Conservation (phyloP, 2,797 vertebrate genomes). For the Carapus acus region DNA sequence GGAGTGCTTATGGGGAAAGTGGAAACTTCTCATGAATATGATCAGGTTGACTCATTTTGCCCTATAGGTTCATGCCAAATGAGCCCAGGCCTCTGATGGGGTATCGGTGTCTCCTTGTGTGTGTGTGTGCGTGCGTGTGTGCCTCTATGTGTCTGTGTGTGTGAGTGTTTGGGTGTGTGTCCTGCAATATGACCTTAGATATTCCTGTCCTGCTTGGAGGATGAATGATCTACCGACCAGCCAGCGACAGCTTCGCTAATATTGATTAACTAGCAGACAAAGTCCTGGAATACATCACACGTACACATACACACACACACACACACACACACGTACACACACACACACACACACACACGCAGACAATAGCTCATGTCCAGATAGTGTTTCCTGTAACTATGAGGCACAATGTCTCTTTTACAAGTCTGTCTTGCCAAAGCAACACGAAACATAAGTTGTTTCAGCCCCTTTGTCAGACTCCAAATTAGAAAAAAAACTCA, state of each 20-base stretch:
- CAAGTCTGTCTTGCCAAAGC: constrained; percentile 28
- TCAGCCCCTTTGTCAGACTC: no score
- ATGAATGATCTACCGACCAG: constrained; percentile 51
- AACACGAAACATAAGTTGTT: constrained; percentile 1
- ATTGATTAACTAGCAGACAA: constrained; percentile 54
- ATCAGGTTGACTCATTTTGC: background rate
- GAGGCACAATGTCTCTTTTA: constrained; percentile 17
- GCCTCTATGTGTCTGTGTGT: constrained; percentile 11
- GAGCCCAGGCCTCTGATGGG: constrained; percentile 8
- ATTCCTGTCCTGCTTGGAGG: constrained; percentile 46
- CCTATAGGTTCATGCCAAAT: background rate
- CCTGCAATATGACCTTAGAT: constrained; percentile 28
- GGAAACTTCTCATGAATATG: background rate
- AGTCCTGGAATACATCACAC: constrained; percentile 40
- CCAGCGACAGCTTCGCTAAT: constrained; percentile 52
- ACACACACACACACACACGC: constrained; percentile 13
- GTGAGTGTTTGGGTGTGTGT: constrained; percentile 16
- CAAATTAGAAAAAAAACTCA: no score
- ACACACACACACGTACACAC: constrained; percentile 7
- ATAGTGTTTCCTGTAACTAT: constrained; percentile 4
- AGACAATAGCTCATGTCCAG: background rate
- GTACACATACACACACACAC: constrained; percentile 9
- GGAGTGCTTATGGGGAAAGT: background rate
- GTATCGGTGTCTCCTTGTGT: background rate
- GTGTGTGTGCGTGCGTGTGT: constrained; percentile 7